Evolutionary conservation across 1,140 invertebrate species (phyloP), one percentile per base, ranked within the genome.

Genomic region (Laupala kohalensis): DNA sequence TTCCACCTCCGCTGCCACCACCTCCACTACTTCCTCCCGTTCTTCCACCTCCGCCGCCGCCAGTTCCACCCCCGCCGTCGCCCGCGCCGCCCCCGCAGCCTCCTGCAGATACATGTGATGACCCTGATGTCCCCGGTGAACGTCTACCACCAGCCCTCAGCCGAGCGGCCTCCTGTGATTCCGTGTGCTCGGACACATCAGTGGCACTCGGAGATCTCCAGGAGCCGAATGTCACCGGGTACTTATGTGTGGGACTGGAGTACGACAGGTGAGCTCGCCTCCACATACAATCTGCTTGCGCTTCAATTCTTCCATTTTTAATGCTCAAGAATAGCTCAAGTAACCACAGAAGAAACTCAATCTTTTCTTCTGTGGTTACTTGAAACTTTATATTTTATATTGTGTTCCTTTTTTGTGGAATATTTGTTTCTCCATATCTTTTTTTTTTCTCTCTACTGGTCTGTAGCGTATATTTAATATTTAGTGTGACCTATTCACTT

Each of bases 121-220:
- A 70, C 65, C 30, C 62, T 15, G 71, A 63, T 13, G 15, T n/a
- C 4, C 53, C 69, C 13, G 73, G 67, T 27, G 65, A 67, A 19
- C 53, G 23, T 24, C 27, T 67, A 65, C 71, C 71, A 6, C 28
- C 80, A 1, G 78, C 76, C 26, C 78, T 89, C 27, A 83, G 90
- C 72, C 81, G 90, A 67, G 91, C 90, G 2, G 84, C 91, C 72
- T 92, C 90, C 63, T 93, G 91, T 78, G 91, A 93, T 73, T 93
- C 91, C 64, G 89, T 93, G 6, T 90, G 88, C 73, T 93, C 91
- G 5, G 91, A 93, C 74, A 92, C 91, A 0, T 92, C 90, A 6
- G 86, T 93, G 0, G 85, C 86, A 26, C 81, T 91, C 4, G 86
- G 86, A 64, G 88, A 92, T 77, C 81, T 91, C 23, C 89, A 92